Evolutionary conservation across 2,113 vertebrate genomes (phyloP).

Genomic region (Cygnus atratus): DNA sequence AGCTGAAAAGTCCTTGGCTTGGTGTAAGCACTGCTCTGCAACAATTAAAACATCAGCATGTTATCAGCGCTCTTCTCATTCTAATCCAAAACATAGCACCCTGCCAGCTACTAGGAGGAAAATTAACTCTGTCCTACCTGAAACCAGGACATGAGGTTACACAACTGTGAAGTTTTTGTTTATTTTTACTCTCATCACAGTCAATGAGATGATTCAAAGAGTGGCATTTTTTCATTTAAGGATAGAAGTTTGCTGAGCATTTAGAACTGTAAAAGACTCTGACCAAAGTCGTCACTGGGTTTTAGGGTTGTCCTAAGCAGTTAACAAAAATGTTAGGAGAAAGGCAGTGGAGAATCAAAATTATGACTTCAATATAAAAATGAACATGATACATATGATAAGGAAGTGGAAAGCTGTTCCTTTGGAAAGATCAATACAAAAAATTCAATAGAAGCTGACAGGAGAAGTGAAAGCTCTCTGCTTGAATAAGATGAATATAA

Average conservation of each 20-base stretch:
- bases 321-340: not conserved
- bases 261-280: not conserved
- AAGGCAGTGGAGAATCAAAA: not conserved
- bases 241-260: not conserved
- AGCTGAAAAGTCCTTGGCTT: no score
- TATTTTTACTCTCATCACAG: not conserved
- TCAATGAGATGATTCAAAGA: not conserved
- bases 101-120: no score
- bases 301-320: not conserved
- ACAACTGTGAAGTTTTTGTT: not conserved
- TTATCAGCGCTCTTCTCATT: no score
- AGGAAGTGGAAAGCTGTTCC: not conserved
- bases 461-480: not conserved
- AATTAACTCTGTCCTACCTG: no score
- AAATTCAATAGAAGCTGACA: slow-evolving; percentile 14
- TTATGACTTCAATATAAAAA: not conserved
- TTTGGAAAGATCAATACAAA: slow-evolving; percentile 27
- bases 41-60: no score
- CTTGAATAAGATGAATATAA: slow-evolving; percentile 1
- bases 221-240: not conserved
- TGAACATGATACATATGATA: not conserved
- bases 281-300: not conserved
- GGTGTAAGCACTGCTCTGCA: no score
- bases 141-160: no score
- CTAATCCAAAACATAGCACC: no score